phyloP scores from a whole-genome alignment of 2,113 vertebrate species.

The Solea senegalensis region DNA sequence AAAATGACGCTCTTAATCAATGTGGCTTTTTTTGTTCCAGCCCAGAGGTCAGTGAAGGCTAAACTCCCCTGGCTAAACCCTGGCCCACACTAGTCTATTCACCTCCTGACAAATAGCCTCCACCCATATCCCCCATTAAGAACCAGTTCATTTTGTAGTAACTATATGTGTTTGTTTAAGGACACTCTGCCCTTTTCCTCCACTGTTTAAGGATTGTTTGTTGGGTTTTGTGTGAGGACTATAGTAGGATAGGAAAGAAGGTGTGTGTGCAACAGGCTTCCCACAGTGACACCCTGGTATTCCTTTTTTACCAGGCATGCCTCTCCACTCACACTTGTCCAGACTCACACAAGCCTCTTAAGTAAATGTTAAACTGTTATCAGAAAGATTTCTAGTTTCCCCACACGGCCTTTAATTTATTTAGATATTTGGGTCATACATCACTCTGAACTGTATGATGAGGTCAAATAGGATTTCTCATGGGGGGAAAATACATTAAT shows the following conservation, averaged over 20 bases:
- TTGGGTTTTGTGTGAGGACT: constrained; percentile 45
- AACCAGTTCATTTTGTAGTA: constrained; percentile 41
- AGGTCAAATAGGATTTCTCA: not conserved
- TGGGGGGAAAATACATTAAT: no score
- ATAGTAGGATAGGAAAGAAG: constrained; percentile 29
- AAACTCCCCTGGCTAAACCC: constrained; percentile 61
- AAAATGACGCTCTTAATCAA: constrained; percentile 74
- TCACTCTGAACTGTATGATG: not conserved
- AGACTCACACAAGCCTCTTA: constrained; percentile 53
- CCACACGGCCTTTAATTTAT: constrained; percentile 8
- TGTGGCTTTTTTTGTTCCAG: constrained; percentile 71
- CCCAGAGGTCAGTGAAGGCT: constrained; percentile 70
- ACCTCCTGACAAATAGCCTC: constrained; percentile 56
- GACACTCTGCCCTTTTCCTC: constrained; percentile 61
- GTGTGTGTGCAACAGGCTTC: constrained; percentile 37
- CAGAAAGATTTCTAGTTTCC: constrained; percentile 27
- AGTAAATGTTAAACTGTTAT: constrained; percentile 55
- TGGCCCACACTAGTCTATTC: constrained; percentile 58
- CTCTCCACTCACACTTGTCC: constrained; percentile 65
- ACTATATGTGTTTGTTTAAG: constrained; percentile 73
- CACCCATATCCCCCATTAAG: constrained; percentile 54
- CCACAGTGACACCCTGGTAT: constrained; percentile 64
- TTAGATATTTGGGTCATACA: not conserved
- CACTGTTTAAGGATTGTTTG: constrained; percentile 63
- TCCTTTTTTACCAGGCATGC: constrained; percentile 63